Evolutionary conservation across 2,888 invertebrate genomes (phyloP).

Genomic region (Isoperla grammatica): DNA sequence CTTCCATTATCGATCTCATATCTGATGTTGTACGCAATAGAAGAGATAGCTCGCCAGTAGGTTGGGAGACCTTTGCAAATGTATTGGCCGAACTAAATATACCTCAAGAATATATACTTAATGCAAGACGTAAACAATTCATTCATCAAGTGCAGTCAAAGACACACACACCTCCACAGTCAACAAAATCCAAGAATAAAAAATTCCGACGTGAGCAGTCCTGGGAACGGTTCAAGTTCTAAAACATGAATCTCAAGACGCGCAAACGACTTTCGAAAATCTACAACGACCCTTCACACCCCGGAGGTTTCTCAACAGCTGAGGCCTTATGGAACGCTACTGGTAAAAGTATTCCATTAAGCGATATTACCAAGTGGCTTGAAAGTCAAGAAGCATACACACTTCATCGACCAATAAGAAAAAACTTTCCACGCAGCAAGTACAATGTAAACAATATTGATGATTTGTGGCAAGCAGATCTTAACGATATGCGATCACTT

Average conservation of each 20-base stretch:
- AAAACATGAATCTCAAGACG: neutral
- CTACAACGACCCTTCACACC: constrained; percentile 26
- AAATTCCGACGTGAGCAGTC: too few relatives aligned
- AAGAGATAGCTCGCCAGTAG: neutral
- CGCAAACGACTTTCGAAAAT: neutral
- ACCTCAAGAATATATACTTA: constrained; percentile 4
- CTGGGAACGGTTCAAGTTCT: neutral
- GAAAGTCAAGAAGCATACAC: constrained; percentile 29
- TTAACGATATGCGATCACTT: constrained; percentile 9
- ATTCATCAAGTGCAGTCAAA: too few relatives aligned
- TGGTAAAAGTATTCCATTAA: neutral
- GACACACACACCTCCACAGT: too few relatives aligned
- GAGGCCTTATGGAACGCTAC: neutral
- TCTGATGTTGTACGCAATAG: neutral
- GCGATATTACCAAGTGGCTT: constrained; percentile 23
- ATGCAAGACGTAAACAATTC: neutral
- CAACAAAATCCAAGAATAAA: too few relatives aligned
- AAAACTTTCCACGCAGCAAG: constrained; percentile 23
- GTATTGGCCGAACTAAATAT: neutral
- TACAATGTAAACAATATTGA: constrained; percentile 29
- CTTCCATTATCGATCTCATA: constrained; percentile 1
- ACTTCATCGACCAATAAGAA: constrained; percentile 21
- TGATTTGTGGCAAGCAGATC: constrained; percentile 27
- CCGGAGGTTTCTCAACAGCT: neutral
- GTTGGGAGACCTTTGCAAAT: neutral